phyloP scores from a whole-genome alignment of 2,888 invertebrate species.

The Andricus quercusramuli region DNA sequence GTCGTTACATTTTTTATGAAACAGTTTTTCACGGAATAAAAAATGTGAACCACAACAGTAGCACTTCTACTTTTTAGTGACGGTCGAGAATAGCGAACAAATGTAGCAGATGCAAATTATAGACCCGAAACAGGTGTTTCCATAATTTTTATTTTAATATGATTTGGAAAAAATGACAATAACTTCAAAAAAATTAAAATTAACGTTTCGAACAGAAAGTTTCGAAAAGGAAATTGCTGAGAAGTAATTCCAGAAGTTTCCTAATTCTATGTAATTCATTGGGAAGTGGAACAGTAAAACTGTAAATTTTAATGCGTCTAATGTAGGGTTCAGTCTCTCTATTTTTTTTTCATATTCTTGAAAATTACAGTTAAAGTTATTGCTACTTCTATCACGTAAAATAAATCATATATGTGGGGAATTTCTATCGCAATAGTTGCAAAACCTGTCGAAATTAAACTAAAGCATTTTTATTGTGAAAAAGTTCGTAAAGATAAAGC shows the following conservation, averaged over 20 bases:
- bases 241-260: neutral
- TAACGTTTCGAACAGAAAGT: neutral
- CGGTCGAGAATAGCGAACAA: too few relatives aligned
- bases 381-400: neutral
- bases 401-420: too few relatives aligned
- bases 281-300: constrained; percentile 7
- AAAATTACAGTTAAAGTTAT: neutral
- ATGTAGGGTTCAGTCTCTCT: constrained; percentile 1
- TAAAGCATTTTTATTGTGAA: too few relatives aligned
- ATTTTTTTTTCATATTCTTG: neutral
- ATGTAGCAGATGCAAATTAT: too few relatives aligned
- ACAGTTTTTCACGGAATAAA: neutral
- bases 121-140: too few relatives aligned
- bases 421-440: too few relatives aligned
- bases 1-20: constrained; percentile 6
- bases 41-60: too few relatives aligned
- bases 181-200: neutral
- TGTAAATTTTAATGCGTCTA: constrained; percentile 14
- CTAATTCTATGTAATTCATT: neutral
- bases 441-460: too few relatives aligned
- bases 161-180: neutral
- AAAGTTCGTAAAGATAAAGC: too few relatives aligned
- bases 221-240: constrained; percentile 2
- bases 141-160: neutral
- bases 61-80: too few relatives aligned